Evolutionary conservation across 2,797 vertebrate species (phyloP).

Genomic region (Enteromius afrohamiltoni): DNA sequence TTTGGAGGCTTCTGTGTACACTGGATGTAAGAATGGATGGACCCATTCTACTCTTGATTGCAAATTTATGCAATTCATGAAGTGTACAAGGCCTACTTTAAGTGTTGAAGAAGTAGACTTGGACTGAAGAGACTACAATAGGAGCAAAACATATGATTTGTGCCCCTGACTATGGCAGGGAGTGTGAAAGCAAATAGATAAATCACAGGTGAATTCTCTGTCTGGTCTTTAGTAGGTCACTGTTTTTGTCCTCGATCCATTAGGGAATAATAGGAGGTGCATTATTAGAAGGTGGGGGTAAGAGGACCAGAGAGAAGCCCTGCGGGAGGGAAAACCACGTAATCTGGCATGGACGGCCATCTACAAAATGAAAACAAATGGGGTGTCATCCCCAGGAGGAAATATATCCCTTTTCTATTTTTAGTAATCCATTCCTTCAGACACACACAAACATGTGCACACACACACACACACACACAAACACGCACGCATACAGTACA

Average conservation of each 20-base stretch:
- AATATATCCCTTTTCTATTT: constrained; percentile 73
- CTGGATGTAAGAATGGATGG: too few species aligned
- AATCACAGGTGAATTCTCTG: constrained; percentile 70
- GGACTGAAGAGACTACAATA: constrained; percentile 36
- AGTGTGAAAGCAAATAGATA: constrained; percentile 65
- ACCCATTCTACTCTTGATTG: background rate
- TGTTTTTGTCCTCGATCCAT: constrained; percentile 67
- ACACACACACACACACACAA: constrained; percentile 43
- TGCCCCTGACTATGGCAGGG: constrained; percentile 51
- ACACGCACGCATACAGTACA: background rate
- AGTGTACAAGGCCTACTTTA: constrained; percentile 5
- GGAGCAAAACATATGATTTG: constrained; percentile 57
- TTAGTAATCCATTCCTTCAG: constrained; percentile 64
- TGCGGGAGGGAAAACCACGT: constrained; percentile 55
- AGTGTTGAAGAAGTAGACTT: constrained; percentile 5
- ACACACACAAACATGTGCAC: constrained; percentile 44
- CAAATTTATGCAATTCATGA: background rate
- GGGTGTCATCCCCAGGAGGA: constrained; percentile 71
- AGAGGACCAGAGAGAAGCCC: constrained; percentile 61
- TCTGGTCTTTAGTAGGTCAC: constrained; percentile 75
- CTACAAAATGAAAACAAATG: constrained; percentile 81
- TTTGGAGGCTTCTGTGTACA: background rate
- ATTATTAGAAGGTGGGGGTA: constrained; percentile 59
- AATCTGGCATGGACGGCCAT: constrained; percentile 71
- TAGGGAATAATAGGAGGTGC: constrained; percentile 69